A percentile compares a stretch with the other conserved stretches of the same genome.
Evolutionary conservation across 1,140 invertebrate genomes (phyloP).

Genomic region (Megathymus violae): DNA sequence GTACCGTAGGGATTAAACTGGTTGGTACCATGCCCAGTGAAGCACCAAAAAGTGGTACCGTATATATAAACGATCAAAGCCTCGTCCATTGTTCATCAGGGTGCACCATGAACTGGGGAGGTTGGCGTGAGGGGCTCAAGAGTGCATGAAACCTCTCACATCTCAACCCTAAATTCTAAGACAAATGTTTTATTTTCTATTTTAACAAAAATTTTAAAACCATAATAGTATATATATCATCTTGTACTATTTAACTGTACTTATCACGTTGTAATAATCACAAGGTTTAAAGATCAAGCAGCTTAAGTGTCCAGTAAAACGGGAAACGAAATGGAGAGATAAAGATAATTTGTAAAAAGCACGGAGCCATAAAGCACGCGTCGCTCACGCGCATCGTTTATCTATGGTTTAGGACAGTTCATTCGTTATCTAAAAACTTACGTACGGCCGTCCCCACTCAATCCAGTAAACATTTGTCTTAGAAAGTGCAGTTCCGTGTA

Average conservation of each 20-base stretch:
- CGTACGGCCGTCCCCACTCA: constrained; percentile 67
- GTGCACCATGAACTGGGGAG: no score
- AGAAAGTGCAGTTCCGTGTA: constrained; percentile 82
- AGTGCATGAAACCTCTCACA: no score
- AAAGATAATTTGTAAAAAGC: constrained; percentile 73
- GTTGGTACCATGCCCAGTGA: no score
- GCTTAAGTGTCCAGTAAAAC: constrained; percentile 59
- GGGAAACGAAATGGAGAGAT: constrained; percentile 57
- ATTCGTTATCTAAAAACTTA: constrained; percentile 77
- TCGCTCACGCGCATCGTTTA: constrained; percentile 60
- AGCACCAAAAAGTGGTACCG: no score
- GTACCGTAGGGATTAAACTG: no score
- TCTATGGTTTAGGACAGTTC: constrained; percentile 73
- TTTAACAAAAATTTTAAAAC: no score
- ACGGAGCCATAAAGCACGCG: constrained; percentile 55
- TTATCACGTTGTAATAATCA: constrained; percentile 24
- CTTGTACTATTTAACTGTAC: constrained; percentile 13
- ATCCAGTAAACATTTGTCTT: constrained; percentile 78
- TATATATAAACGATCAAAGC: no score
- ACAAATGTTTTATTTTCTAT: no score
- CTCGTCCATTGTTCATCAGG: no score
- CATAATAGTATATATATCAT: constrained; percentile 9
- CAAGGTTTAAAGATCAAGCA: constrained; percentile 1
- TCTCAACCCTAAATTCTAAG: no score
- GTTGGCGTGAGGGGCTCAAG: no score